Percentiles rank a stretch among this genome's conserved stretches.
phyloP scores from a whole-genome alignment of 2,113 vertebrate genomes.

The Litocranius walleri region DNA sequence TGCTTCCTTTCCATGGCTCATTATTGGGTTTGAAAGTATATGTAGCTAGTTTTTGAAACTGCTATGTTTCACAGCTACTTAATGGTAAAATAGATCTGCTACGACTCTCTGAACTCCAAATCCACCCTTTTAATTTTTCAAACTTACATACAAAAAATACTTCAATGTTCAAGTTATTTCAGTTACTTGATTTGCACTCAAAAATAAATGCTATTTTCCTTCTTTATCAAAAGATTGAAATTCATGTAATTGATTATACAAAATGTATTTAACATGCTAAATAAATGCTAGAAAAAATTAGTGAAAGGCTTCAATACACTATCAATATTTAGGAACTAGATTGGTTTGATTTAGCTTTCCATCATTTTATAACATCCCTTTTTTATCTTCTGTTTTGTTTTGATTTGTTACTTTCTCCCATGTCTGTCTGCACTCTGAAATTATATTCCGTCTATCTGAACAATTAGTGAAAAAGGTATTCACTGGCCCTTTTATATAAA shows the following conservation, averaged over 20 bases:
- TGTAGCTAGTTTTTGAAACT: background rate
- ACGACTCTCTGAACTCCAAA: background rate
- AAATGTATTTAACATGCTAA: background rate
- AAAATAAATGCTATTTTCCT: background rate
- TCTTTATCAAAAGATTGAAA: background rate
- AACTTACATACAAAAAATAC: background rate
- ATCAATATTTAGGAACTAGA: background rate
- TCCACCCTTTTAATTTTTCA: background rate
- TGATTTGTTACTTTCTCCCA: background rate
- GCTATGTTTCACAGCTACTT: background rate
- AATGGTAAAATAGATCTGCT: background rate
- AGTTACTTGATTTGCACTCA: background rate
- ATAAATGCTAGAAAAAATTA: background rate
- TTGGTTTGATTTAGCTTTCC: background rate
- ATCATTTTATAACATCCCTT: background rate
- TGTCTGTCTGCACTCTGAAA: background rate
- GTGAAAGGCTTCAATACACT: background rate
- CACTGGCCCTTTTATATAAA: conserved; percentile 48
- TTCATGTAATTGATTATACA: background rate
- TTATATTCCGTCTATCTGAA: conserved; percentile 4
- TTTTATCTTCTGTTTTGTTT: background rate
- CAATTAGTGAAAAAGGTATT: conserved; percentile 49
- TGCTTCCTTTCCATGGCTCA: background rate
- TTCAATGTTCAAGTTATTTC: background rate
- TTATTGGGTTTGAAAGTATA: background rate